Evolutionary conservation across 2,113 vertebrate genomes (phyloP), one percentile per base, ranked within the genome.

Genomic region (Zapus hudsonius): DNA sequence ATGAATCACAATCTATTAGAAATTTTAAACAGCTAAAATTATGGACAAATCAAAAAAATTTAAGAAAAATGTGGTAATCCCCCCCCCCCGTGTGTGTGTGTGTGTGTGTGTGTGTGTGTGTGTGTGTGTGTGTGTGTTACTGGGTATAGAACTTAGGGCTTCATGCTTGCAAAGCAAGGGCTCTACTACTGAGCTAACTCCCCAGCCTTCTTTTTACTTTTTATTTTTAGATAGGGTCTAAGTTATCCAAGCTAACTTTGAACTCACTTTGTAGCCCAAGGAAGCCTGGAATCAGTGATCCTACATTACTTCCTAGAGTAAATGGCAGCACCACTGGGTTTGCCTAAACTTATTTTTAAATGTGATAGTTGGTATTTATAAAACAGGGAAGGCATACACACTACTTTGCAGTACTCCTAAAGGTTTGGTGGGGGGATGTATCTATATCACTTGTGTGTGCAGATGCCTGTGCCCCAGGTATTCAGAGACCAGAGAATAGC

Each of bases 21-120:
- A 44, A 42, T 76, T 90, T 90, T 85, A 59, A 78, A 63, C 69
- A 80, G 55, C 13, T 72, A 12, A 47, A 87, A 33, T 61, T 86
- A 87, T 59, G 89, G 13, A 95, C 55, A 63, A 27, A 93, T 89
- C 52, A 92, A 57, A 73, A n/a, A 81, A 72, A 75, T 25, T 36
- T 11, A 42, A 52, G 61, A 57, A 83, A 95, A 78, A 83, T 67
- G 7, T 55, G 52, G 66, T 15, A 88, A 90, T 59, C 63, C 87
- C 64, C 52, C 42, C 59, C 3, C 42, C 78, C 36, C n/a, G 7
- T 72, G 22, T 47, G 3, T 47, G 73, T 42, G 25, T 44, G 40
- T 29, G 1, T 59, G 42, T 44, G 72, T 47, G 72, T 44, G 72
- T 47, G 70, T 40, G 40, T 42, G 70, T 40, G 40, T 42, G 70